Conservation (phyloP, 1,140 invertebrate genomes). For the Lepeophtheirus salmonis region DNA sequence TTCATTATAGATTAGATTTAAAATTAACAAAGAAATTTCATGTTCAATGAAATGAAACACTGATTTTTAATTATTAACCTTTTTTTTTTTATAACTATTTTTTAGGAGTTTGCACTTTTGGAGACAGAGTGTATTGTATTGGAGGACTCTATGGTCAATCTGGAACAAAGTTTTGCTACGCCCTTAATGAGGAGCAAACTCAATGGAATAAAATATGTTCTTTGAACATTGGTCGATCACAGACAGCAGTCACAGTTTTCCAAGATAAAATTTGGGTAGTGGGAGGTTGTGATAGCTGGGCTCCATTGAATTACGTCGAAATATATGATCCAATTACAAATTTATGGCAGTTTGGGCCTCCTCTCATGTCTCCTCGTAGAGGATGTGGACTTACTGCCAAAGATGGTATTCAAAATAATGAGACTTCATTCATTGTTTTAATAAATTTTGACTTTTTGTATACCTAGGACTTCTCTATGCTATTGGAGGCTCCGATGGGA, state of each 20-base stretch:
- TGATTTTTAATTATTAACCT: no score
- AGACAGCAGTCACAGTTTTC: slow-evolving; percentile 37
- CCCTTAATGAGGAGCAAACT: slow-evolving; percentile 40
- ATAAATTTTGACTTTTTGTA: no score
- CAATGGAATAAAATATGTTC: slow-evolving; percentile 45
- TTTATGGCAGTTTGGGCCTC: slow-evolving; percentile 32
- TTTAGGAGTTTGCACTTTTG: slow-evolving; percentile 46
- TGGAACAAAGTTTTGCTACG: slow-evolving; percentile 51
- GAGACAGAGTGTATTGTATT: slow-evolving; percentile 50
- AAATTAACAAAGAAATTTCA: no score
- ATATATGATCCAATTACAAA: slow-evolving; percentile 32
- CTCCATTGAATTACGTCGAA: slow-evolving; percentile 35
- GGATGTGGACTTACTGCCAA: slow-evolving; percentile 44
- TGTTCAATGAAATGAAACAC: no score
- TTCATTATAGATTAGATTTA: no score
- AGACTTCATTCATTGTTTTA: no score
- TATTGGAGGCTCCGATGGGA: slow-evolving; percentile 51
- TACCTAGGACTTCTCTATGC: slow-evolving; percentile 42
- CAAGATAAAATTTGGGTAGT: slow-evolving; percentile 32
- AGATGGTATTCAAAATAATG: no score
- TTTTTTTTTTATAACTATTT: no score
- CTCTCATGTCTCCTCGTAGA: slow-evolving; percentile 43
- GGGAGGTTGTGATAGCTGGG: slow-evolving; percentile 38
- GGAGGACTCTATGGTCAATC: slow-evolving; percentile 59
- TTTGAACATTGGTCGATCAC: slow-evolving; percentile 47